Conservation (phyloP, 2,888 invertebrate genomes). For the Saturnia japonica region DNA sequence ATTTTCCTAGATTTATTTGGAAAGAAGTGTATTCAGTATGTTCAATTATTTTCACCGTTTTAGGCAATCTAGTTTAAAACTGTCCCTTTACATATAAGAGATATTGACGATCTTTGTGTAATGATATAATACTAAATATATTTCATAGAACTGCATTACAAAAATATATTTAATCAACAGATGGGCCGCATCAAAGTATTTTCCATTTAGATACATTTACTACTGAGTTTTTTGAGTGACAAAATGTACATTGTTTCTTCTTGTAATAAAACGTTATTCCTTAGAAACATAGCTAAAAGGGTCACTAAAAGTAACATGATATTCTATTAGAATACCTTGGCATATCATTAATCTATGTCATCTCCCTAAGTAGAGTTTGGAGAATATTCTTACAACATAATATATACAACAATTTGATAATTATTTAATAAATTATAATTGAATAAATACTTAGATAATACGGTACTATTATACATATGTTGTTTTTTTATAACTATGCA, state of each 20-base stretch:
- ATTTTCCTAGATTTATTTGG: not conserved
- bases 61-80: not conserved
- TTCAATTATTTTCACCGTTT: not conserved
- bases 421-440: not conserved
- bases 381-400: not conserved
- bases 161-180: not conserved
- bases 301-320: not conserved
- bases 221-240: not conserved
- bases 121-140: not conserved
- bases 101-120: not conserved
- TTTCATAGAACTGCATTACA: not conserved
- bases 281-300: not conserved
- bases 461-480: not conserved
- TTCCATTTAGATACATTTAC: not conserved
- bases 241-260: not conserved
- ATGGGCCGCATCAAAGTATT: not conserved
- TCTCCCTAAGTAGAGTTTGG: not conserved
- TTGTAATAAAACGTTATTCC: not conserved
- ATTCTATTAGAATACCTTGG: conserved; percentile 5
- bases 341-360: conserved; percentile 37
- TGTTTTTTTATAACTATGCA: no score
- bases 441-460: not conserved
- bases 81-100: not conserved
- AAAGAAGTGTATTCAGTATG: not conserved
- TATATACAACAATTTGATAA: not conserved